phyloP scores from a whole-genome alignment of 2,888 invertebrate species.

The Acleris emargana region DNA sequence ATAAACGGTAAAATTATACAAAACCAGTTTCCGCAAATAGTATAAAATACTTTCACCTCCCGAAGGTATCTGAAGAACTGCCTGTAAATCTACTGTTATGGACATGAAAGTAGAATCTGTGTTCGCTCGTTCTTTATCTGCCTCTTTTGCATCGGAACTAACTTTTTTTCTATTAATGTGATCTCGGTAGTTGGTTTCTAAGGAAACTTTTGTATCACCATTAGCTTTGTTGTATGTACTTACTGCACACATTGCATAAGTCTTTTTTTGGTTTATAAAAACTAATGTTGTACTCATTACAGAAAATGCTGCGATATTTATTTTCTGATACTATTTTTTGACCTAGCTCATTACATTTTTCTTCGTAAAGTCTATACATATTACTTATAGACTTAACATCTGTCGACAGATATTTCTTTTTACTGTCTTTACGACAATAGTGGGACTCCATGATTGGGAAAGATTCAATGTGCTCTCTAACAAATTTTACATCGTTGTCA shows the following conservation, averaged over 20 bases:
- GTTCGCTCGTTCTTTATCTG: background rate
- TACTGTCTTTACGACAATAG: constrained; percentile 37
- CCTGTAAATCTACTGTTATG: constrained; percentile 4
- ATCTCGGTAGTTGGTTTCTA: background rate
- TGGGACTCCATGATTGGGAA: constrained; percentile 43
- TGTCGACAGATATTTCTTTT: constrained; percentile 38
- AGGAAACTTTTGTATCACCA: background rate
- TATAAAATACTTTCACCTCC: constrained; percentile 3
- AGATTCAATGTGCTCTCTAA: constrained; percentile 39
- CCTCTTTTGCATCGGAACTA: background rate
- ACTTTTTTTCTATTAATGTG: constrained; percentile 5
- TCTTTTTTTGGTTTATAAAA: constrained; percentile 39
- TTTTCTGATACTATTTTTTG: constrained; percentile 30
- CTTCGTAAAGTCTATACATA: constrained; percentile 15
- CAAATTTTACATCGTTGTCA: constrained; percentile 36
- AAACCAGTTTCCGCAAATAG: constrained; percentile 1
- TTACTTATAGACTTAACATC: constrained; percentile 30
- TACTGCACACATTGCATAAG: background rate
- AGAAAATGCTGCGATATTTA: constrained; percentile 34
- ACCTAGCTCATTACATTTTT: constrained; percentile 22
- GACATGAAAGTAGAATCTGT: constrained; percentile 2
- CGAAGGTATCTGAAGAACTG: constrained; percentile 10
- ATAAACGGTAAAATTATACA: constrained; percentile 9
- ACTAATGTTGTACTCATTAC: constrained; percentile 34
- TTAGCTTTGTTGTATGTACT: no score